phyloP scores from a whole-genome alignment of 1,140 invertebrate genomes.

The Bombus superbus region DNA sequence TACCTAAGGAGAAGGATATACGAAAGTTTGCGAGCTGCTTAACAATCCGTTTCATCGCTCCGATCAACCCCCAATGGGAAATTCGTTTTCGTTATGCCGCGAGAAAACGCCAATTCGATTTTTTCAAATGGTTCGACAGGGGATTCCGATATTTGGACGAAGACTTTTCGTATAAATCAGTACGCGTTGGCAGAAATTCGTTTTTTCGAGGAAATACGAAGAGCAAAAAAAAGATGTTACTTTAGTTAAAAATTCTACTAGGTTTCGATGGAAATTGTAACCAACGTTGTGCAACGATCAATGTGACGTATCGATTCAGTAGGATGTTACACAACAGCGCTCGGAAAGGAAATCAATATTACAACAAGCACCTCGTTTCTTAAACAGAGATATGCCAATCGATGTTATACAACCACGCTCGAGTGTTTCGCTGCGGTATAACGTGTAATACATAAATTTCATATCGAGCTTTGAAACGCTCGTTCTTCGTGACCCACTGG shows the following conservation, averaged over 20 bases:
- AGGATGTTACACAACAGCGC: slow-evolving; percentile 2
- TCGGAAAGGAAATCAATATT: slow-evolving; percentile 6
- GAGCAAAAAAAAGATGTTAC: too few species aligned
- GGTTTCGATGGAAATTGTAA: background rate
- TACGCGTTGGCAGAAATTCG: too few species aligned
- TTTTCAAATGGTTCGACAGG: background rate
- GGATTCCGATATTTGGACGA: background rate
- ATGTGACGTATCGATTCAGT: slow-evolving; percentile 6
- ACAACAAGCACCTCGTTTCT: background rate
- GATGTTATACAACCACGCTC: background rate
- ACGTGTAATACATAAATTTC: background rate
- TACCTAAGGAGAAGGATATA: background rate
- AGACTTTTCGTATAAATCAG: background rate
- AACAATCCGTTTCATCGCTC: background rate
- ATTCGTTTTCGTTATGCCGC: background rate
- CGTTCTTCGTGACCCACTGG: too few species aligned
- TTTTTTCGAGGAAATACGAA: too few species aligned
- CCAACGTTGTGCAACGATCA: background rate
- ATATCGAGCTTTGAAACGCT: too few species aligned
- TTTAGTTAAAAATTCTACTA: background rate
- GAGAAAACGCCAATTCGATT: too few species aligned
- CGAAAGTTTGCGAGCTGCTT: background rate
- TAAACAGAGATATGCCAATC: slow-evolving; percentile 5
- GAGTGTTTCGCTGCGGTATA: background rate
- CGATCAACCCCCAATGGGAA: background rate